Percentiles rank a stretch among this genome's conserved stretches.
phyloP scores from a whole-genome alignment of 2,113 vertebrate genomes.

The Salvelinus sp. region DNA sequence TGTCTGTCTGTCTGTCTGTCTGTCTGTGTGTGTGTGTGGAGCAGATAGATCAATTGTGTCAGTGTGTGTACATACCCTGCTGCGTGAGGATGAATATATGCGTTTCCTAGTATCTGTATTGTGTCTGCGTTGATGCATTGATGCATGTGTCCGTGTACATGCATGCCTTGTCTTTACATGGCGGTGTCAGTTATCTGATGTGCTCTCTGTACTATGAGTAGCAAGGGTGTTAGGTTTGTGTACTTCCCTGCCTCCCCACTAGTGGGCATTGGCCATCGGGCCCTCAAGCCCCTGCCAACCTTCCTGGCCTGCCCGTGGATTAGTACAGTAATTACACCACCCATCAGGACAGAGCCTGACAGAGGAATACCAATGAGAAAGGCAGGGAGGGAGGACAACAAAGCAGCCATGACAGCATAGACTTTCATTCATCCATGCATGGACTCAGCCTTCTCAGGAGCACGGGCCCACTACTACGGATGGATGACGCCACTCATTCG shows the following conservation, averaged over 20 bases:
- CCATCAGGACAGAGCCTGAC: slow-evolving; percentile 51
- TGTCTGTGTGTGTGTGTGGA: slow-evolving; percentile 33
- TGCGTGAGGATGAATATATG: slow-evolving; percentile 49
- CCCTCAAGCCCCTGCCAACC: slow-evolving; percentile 29
- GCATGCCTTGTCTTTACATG: slow-evolving; percentile 22
- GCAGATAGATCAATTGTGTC: slow-evolving; percentile 50
- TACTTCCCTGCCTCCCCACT: slow-evolving; percentile 33
- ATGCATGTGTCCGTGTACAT: slow-evolving; percentile 12
- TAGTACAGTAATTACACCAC: slow-evolving; percentile 67
- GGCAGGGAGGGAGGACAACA: slow-evolving; percentile 21
- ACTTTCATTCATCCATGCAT: too few species aligned
- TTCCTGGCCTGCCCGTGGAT: slow-evolving; percentile 48
- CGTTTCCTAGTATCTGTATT: neutral
- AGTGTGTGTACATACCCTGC: slow-evolving; percentile 35
- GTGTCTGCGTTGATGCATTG: slow-evolving; percentile 17
- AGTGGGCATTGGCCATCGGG: slow-evolving; percentile 50
- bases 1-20: neutral
- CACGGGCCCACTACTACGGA: slow-evolving; percentile 19
- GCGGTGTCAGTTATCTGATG: slow-evolving; percentile 8
- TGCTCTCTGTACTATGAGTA: neutral
- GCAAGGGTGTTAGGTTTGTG: neutral
- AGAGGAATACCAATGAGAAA: slow-evolving; percentile 47
- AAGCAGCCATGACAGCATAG: slow-evolving; percentile 15
- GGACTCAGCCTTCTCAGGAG: neutral
- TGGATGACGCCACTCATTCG: slow-evolving; percentile 33